A percentile compares a stretch with the other conserved stretches of the same genome.
phyloP scores from a whole-genome alignment of 2,888 invertebrate species.

The Lepeophtheirus nordmannii region DNA sequence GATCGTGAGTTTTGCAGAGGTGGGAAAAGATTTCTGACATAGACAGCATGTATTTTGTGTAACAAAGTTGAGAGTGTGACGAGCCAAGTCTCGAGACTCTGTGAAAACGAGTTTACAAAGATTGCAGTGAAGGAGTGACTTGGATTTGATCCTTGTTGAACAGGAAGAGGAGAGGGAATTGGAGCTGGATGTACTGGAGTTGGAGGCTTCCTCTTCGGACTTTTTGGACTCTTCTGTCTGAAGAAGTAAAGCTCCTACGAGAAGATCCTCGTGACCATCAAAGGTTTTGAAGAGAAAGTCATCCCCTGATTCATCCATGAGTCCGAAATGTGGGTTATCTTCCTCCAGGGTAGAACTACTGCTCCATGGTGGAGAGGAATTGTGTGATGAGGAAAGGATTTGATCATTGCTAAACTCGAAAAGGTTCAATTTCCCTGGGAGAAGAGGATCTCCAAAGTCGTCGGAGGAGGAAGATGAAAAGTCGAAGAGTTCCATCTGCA shows the following conservation, averaged over 20 bases:
- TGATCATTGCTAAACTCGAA: neutral
- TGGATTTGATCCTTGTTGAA: neutral
- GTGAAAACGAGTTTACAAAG: constrained; percentile 20
- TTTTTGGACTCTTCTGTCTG: too few relatives aligned
- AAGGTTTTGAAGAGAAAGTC: neutral
- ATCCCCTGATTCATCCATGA: neutral
- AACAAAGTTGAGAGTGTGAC: neutral
- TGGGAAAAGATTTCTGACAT: constrained; percentile 14
- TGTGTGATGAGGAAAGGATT: neutral
- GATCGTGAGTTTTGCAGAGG: constrained; percentile 15
- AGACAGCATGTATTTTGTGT: constrained; percentile 14
- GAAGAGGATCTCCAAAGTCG: constrained; percentile 1
- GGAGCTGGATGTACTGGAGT: neutral
- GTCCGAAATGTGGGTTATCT: neutral
- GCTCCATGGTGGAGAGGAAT: neutral
- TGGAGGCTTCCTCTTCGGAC: neutral
- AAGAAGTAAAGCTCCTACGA: too few relatives aligned
- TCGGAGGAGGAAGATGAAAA: neutral
- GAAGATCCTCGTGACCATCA: neutral
- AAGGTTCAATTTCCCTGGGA: neutral
- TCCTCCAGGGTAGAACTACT: neutral
- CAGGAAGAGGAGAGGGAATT: too few relatives aligned
- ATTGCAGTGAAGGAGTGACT: constrained; percentile 5
- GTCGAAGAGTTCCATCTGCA: constrained; percentile 7
- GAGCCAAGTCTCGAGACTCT: neutral